These are phyloP conservation scores for Strigamia maritima DNA, from an alignment of 2,888 invertebrate genomes.

Conservation along the genomic window DNA sequence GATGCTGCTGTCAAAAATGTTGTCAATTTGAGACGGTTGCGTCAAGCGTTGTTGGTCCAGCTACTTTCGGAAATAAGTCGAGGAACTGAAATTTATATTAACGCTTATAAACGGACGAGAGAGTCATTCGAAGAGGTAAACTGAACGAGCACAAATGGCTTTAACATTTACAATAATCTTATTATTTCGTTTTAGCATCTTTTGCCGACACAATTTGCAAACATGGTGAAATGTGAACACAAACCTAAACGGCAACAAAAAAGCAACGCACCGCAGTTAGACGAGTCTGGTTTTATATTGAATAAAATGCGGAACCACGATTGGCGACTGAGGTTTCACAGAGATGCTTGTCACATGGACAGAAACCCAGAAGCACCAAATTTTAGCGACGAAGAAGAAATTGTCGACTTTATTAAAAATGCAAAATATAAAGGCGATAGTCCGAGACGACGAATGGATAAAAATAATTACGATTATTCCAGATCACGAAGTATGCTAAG, in stretches of 20 bases:
- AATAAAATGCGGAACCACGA: not conserved
- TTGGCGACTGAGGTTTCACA: not conserved
- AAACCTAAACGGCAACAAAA: not conserved
- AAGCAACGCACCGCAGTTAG: not conserved
- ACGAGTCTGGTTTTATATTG: not conserved
- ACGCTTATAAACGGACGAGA: not conserved
- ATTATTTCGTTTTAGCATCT: slow-evolving; percentile 23
- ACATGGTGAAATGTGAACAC: not conserved
- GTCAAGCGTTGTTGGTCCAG: not conserved
- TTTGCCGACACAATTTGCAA: not conserved
- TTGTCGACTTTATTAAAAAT: not conserved
- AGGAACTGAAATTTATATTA: not conserved
- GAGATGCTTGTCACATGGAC: not conserved
- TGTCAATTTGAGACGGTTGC: not conserved
- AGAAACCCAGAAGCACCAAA: not conserved
- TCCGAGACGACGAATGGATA: no score
- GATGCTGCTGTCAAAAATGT: not conserved
- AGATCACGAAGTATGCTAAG: no score
- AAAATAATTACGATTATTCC: no score
- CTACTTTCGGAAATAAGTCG: not conserved
- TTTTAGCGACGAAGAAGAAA: not conserved
- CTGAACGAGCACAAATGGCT: not conserved
- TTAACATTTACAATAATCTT: no score
- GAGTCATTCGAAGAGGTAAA: not conserved
- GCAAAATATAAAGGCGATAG: not conserved